Base-by-base conservation (phyloP, 2,113 vertebrate species). In the Pontoporia blainvillei region DNA sequence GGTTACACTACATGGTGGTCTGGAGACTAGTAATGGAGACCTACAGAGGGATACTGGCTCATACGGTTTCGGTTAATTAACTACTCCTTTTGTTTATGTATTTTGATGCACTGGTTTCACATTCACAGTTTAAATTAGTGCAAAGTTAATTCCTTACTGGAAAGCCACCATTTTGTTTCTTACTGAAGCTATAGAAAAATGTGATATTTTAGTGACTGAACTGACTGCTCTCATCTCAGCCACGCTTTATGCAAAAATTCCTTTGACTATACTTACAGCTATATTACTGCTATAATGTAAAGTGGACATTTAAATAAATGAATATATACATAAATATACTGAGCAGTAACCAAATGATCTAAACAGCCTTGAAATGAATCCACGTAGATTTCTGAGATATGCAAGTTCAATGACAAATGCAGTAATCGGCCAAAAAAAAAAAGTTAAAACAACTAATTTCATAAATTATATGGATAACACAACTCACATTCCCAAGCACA, bases 321-420 rank as follows among this genome's bases (percentile, higher is more conserved):
- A 57, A 57, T 54, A 57, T 9, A 31, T 14, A 57, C 2, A 36
- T 34, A 52, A 78, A n/a, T 57, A 81, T 81, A 57, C 52, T 96
- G 81, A 92, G 54, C 41, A 93, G 46, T 78, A 86, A 94, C 27
- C 23, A 89, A 93, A 76, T 23, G 46, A 81, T 71, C 54, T 83
- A 86, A 79, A 79, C 21, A 23, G 54, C 34, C 15, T 86, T 96
- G 71, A 71, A 82, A 87, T 78, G 64, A 92, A 88, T 52, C 34
- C 64, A 57, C 20, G 57, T 59, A 78, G 72, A 91, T 86, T 90
- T 97, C 57, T 62, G 86, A 94, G 31, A 59, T 17, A 84, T 21
- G 21, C 13, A 79, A 59, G 34, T 69, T 91, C 73, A 97, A 46
- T 54, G 62, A 76, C 46, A 90, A 93, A 93, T 7, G 2, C 8